These are phyloP conservation scores for Dryocosmus kuriphilus DNA, from an alignment of 2,888 invertebrate species.

Conservation along the genomic window DNA sequence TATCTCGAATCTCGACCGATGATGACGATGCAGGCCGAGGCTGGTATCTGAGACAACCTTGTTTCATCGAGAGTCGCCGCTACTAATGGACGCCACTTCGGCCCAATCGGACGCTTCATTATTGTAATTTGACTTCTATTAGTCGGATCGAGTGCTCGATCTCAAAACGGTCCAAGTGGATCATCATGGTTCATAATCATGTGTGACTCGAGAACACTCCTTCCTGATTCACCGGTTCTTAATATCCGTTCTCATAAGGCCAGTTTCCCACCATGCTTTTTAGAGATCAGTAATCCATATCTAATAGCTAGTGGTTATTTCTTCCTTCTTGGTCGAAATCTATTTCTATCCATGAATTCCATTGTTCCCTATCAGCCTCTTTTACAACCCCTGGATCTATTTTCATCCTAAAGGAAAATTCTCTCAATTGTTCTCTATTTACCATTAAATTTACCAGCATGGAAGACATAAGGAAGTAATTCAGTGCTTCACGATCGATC, in stretches of 20 bases:
- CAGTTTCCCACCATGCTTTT: conserved; percentile 9
- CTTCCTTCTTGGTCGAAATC: not conserved
- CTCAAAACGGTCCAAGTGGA: conserved; percentile 50
- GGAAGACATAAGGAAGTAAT: too few species aligned
- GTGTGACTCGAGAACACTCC: conserved; percentile 47
- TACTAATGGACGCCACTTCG: conserved; percentile 70
- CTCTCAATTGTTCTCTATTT: too few species aligned
- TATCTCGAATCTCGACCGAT: conserved; percentile 64
- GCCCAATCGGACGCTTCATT: conserved; percentile 67
- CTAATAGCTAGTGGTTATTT: not conserved
- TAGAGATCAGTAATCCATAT: not conserved
- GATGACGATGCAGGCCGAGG: conserved; percentile 74
- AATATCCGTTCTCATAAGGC: conserved; percentile 16
- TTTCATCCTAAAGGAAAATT: too few species aligned
- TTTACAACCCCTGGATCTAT: too few species aligned
- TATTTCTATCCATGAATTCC: too few species aligned
- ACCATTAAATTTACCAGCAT: too few species aligned
- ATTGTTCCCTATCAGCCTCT: too few species aligned
- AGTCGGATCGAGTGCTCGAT: conserved; percentile 55
- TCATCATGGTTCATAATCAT: conserved; percentile 59
- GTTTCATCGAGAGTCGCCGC: conserved; percentile 59
- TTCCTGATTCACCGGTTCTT: conserved; percentile 33
- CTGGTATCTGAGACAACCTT: conserved; percentile 55
- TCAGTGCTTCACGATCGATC: too few species aligned
- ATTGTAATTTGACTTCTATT: conserved; percentile 71